Evolutionary conservation across 2,113 vertebrate genomes (phyloP).

Genomic region (Cephalophus harveyi): DNA sequence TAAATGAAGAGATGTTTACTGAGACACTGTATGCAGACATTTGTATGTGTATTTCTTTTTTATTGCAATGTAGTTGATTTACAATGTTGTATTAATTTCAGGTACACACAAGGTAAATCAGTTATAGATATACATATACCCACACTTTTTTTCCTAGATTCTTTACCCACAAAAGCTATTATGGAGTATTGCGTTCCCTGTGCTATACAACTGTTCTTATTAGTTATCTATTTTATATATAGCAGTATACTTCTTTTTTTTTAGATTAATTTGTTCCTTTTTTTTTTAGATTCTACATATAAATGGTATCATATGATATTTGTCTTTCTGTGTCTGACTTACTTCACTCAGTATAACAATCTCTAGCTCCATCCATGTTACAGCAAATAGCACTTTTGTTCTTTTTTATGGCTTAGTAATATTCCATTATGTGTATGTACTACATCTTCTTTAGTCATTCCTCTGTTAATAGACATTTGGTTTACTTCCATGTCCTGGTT

Average conservation of each 20-base stretch:
- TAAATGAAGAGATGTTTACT: neutral
- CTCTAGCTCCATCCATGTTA: no score
- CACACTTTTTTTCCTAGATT: neutral
- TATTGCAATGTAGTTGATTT: neutral
- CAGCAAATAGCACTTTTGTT: no score
- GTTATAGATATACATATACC: neutral
- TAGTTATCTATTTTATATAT: neutral
- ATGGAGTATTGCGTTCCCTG: neutral
- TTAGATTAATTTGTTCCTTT: neutral
- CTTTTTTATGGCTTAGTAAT: neutral
- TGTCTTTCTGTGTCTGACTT: neutral
- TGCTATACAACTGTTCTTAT: neutral
- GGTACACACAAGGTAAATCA: neutral
- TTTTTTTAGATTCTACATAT: neutral
- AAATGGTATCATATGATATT: neutral
- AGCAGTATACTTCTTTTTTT: neutral
- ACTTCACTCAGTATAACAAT: neutral
- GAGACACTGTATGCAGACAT: neutral
- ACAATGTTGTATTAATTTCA: neutral
- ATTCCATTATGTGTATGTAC: neutral
- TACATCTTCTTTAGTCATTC: neutral
- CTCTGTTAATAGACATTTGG: neutral
- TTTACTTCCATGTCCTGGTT: neutral
- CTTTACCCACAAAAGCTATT: neutral
- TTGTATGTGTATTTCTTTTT: neutral